These are phyloP conservation scores for Pampusana beccarii DNA, from an alignment of 2,113 vertebrate species.

Conservation along the genomic window DNA sequence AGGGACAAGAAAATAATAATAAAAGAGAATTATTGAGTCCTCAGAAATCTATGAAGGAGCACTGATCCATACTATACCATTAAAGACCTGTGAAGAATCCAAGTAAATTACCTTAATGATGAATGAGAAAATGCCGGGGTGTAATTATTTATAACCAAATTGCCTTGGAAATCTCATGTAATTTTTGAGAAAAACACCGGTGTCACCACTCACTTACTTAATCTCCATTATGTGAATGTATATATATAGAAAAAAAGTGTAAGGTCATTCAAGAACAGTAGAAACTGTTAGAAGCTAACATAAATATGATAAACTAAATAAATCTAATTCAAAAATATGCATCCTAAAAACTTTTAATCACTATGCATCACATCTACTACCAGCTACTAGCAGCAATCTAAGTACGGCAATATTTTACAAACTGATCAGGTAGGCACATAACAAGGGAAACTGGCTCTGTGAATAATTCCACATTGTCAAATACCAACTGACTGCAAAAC, in stretches of 20 bases:
- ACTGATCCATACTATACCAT: background rate
- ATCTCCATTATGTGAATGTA: background rate
- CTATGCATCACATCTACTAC: background rate
- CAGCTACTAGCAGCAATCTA: background rate
- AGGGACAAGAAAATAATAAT: background rate
- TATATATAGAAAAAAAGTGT: background rate
- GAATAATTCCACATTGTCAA: background rate
- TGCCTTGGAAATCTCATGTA: background rate
- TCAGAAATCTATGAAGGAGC: background rate
- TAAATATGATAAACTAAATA: background rate
- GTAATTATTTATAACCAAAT: background rate
- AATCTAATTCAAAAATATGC: background rate
- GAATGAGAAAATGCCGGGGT: background rate
- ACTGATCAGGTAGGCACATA: background rate
- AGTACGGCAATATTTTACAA: background rate
- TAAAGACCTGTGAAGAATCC: background rate
- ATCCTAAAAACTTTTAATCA: background rate
- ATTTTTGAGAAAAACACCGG: background rate
- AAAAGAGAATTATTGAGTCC: background rate
- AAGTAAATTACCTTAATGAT: background rate
- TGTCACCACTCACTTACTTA: background rate
- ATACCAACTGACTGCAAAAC: background rate
- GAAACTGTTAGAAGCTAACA: background rate
- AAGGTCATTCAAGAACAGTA: background rate
- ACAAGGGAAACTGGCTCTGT: background rate